phyloP scores from a whole-genome alignment of 2,113 vertebrate genomes.

The Sinocyclocheilus rhinocerous region DNA sequence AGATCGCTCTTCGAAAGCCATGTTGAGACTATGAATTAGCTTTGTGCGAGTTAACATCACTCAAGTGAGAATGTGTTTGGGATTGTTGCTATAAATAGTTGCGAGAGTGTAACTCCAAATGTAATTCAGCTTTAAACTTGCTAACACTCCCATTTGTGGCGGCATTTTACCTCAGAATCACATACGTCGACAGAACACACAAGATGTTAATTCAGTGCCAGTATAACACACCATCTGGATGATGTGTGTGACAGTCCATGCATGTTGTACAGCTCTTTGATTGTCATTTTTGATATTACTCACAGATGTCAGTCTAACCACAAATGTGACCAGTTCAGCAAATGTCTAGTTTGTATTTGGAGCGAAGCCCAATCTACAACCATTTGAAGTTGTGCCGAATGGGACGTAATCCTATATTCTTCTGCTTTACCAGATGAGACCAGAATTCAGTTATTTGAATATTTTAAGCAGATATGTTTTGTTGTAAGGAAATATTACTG shows the following conservation, averaged over 20 bases:
- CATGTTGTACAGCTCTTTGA: neutral
- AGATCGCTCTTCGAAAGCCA: neutral
- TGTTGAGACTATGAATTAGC: constrained; percentile 13
- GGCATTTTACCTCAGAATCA: constrained; percentile 22
- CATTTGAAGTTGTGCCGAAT: neutral
- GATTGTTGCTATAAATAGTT: constrained; percentile 31
- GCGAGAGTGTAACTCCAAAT: constrained; percentile 14
- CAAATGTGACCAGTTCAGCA: neutral
- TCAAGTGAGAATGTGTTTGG: constrained; percentile 18
- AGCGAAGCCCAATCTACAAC: neutral
- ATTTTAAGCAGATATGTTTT: neutral
- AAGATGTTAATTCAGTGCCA: constrained; percentile 50
- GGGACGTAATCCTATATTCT: neutral
- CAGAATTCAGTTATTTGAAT: neutral
- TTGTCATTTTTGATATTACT: constrained; percentile 27
- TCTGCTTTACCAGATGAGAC: neutral
- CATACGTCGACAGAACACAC: constrained; percentile 25
- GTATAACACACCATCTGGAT: constrained; percentile 45
- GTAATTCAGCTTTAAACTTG: constrained; percentile 37
- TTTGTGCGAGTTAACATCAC: constrained; percentile 24
- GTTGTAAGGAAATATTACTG: neutral
- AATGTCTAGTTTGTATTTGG: neutral
- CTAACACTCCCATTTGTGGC: constrained; percentile 23
- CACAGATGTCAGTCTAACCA: constrained; percentile 27
- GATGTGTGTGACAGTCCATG: constrained; percentile 3